Evolutionary conservation across 2,888 invertebrate species (phyloP).

Genomic region (Athetis lepigone): DNA sequence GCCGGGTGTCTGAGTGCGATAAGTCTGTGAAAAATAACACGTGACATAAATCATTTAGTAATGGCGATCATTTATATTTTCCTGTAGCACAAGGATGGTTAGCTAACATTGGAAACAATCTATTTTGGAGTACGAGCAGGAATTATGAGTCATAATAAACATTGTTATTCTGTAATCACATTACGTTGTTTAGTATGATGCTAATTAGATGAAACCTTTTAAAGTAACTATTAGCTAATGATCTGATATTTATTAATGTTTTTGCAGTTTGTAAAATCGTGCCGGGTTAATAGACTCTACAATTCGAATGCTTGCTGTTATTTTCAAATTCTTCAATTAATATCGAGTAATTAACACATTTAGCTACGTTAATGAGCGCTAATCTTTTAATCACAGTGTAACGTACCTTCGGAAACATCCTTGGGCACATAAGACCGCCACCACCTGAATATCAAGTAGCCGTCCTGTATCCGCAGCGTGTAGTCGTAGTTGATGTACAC

Average conservation of each 20-base stretch:
- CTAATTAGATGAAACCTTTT: slow-evolving; percentile 53
- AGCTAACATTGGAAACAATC: slow-evolving; percentile 22
- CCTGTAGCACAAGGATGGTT: slow-evolving; percentile 38
- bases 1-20: slow-evolving; percentile 97
- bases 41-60: slow-evolving; percentile 18
- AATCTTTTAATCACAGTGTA: background rate
- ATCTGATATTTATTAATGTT: slow-evolving; percentile 7
- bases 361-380: no score
- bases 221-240: slow-evolving; percentile 29
- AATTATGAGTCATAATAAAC: slow-evolving; percentile 28
- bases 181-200: slow-evolving; percentile 30
- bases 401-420: slow-evolving; percentile 97
- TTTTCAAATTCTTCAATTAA: background rate
- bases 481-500: slow-evolving; percentile 98
- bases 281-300: background rate
- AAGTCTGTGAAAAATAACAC: slow-evolving; percentile 92
- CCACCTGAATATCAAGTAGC: slow-evolving; percentile 99
- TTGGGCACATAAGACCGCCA: slow-evolving; percentile 99
- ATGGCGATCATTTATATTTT: slow-evolving; percentile 40
- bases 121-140: slow-evolving; percentile 19
- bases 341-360: no score
- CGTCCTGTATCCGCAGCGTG: slow-evolving; percentile 98
- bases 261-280: background rate
- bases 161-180: slow-evolving; percentile 38
- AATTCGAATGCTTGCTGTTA: background rate